Base-by-base conservation (phyloP, 1,140 invertebrate species). In the Copidosoma floridanum region DNA sequence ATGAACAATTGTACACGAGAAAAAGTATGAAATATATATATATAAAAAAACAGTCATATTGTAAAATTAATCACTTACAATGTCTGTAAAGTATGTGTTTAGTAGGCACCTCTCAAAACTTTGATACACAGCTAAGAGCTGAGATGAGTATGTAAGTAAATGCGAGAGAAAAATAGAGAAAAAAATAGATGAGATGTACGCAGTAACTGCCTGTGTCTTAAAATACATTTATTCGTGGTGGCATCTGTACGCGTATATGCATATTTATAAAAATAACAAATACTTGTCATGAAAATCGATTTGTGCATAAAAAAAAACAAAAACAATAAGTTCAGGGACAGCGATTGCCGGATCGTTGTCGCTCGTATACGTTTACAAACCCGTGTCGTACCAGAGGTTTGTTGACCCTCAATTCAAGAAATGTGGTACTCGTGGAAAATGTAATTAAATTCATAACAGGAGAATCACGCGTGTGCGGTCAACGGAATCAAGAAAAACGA, bases 81-180 rank as follows among this genome's bases (percentile, higher is more conserved):
- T 58, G 52, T 58, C 23, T 58, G 57, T 58, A 58, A 58, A 58
- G 47, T 58, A 58, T 44, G 27, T n/a, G n/a, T 58, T 35, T 51
- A 58, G 11, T 51, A 29, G 37, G 35, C 37, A 27, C 44, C 27
- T 52, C 21, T 53, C 16, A 27, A 53, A 53, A 53, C 40, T 53
- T 53, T 48, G 41, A 60, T 60, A 60, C 51, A 32, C 38, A 53
- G 16, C 26, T n/a, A 54, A 58, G 27, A 41, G 10, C 37, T 48
- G 21, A 58, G n/a, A n/a, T n/a, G n/a, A n/a, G n/a, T n/a, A n/a
- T n/a, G n/a, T n/a, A n/a, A n/a, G n/a, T n/a, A n/a, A n/a, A n/a
- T n/a, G n/a, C n/a, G n/a, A n/a, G n/a, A n/a, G n/a, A n/a, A n/a
- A n/a, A n/a, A n/a, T n/a, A n/a, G n/a, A n/a, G n/a, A n/a, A n/a